Evolutionary conservation across 2,797 vertebrate species (phyloP).

Genomic region (Eulemur rubriventer): DNA sequence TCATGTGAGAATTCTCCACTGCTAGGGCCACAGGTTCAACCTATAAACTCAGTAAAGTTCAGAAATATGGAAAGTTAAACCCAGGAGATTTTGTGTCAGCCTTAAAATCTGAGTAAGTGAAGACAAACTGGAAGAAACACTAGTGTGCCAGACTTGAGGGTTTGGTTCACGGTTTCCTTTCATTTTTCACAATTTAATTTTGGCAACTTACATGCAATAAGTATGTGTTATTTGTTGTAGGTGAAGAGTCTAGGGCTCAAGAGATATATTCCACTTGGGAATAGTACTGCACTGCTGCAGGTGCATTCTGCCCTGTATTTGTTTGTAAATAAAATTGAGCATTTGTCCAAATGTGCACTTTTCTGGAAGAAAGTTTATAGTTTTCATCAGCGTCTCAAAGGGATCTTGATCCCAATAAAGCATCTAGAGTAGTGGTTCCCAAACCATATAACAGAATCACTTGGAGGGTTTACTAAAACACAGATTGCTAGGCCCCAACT

Average conservation of each 20-base stretch:
- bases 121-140: conserved; percentile 44
- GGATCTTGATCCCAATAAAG: conserved; percentile 13
- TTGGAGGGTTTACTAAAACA: background rate
- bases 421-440: background rate
- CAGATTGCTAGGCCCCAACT: background rate
- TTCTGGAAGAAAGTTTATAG: background rate
- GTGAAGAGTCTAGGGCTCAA: background rate
- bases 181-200: conserved; percentile 44
- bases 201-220: background rate
- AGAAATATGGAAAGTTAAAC: conserved; percentile 51
- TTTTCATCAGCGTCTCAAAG: conserved; percentile 16
- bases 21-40: background rate
- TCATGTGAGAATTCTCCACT: conserved; percentile 41
- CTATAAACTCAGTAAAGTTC: conserved; percentile 31
- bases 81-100: conserved; percentile 42
- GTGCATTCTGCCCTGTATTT: background rate
- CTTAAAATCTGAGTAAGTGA: conserved; percentile 44
- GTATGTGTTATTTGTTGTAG: conserved; percentile 16
- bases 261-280: background rate
- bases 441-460: background rate
- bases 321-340: background rate
- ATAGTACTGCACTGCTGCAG: background rate
- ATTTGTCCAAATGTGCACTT: conserved; percentile 29
- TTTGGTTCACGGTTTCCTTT: conserved; percentile 15
- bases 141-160: background rate